phyloP scores from a whole-genome alignment of 2,797 vertebrate genomes.

The Pangasius djambal region DNA sequence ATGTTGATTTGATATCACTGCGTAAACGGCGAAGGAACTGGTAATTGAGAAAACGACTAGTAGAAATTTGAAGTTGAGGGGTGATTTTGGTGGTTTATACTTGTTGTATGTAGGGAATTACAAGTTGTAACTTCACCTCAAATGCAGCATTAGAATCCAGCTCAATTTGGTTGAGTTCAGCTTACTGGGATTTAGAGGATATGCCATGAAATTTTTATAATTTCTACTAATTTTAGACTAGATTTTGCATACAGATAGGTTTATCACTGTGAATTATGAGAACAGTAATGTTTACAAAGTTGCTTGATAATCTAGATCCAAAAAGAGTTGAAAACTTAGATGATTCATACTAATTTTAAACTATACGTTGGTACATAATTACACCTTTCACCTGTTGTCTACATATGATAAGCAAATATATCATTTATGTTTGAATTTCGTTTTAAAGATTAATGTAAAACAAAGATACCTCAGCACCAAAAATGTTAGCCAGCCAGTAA shows the following conservation, averaged over 20 bases:
- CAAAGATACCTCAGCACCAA: constrained; percentile 31
- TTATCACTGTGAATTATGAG: background rate
- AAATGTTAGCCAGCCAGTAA: constrained; percentile 31
- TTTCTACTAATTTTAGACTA: background rate
- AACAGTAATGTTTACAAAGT: background rate
- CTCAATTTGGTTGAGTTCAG: background rate
- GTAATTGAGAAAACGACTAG: background rate
- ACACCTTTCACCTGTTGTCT: background rate
- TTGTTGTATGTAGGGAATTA: background rate
- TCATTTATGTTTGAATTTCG: constrained; percentile 49
- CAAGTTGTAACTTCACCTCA: background rate
- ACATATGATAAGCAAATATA: background rate
- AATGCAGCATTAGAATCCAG: background rate
- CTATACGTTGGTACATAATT: background rate
- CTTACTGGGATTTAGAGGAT: background rate
- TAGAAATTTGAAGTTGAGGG: background rate
- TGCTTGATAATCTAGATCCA: background rate
- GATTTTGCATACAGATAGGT: background rate
- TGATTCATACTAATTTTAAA: background rate
- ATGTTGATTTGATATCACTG: too few relatives aligned
- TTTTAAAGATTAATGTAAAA: constrained; percentile 34
- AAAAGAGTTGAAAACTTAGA: background rate
- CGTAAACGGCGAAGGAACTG: background rate
- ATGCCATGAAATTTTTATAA: background rate
- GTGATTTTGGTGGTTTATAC: background rate